Base-by-base conservation (phyloP, 2,888 invertebrate species). In the Ornithoptera alexandrae region DNA sequence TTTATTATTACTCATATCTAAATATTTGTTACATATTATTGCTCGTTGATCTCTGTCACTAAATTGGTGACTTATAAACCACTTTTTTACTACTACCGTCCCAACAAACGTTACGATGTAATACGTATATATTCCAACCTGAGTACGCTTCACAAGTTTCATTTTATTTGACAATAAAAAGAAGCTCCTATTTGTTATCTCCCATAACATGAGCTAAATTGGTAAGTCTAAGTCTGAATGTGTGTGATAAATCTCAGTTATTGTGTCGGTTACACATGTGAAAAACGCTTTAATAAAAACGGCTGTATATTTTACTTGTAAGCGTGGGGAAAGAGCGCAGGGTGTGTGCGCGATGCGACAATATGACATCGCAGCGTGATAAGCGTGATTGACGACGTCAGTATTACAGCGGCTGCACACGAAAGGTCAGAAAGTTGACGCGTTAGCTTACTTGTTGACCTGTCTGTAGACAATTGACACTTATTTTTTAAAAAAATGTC, bases 381-480 rank as follows among this genome's bases (percentile, higher is more conserved):
- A 90, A 89, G 81, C 82, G 83, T 89, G 90, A 91, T 90, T 90
- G 87, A 91, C 87, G 89, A 84, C 87, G 86, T 87, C 87, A 89
- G 82, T 77, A 78, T 75, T 76, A 76, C 77, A 74, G 70, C 71
- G 70, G 70, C 74, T 74, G 69, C 68, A 74, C 74, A 71, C 72
- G 72, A 69, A 70, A 53, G 69, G 72, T 60, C 67, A 65, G 69
- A 71, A 69, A 67, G 64, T 60, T 69, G 50, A 57, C 71, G 68
- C 72, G 67, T 71, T 73, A 73, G 70, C 73, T 74, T 72, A 78
- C 77, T 76, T 78, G 78, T 78, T 77, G 78, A 77, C 68, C 74
- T 68, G 65, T 58, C 8, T 22, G 12, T 15, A 46, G 24, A 20
- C 42, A 7, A 61, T 65, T 46, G 64, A 64, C 56, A 58, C 58